Evolutionary conservation across 2,888 invertebrate genomes (phyloP).

Genomic region (Panopea generosa): DNA sequence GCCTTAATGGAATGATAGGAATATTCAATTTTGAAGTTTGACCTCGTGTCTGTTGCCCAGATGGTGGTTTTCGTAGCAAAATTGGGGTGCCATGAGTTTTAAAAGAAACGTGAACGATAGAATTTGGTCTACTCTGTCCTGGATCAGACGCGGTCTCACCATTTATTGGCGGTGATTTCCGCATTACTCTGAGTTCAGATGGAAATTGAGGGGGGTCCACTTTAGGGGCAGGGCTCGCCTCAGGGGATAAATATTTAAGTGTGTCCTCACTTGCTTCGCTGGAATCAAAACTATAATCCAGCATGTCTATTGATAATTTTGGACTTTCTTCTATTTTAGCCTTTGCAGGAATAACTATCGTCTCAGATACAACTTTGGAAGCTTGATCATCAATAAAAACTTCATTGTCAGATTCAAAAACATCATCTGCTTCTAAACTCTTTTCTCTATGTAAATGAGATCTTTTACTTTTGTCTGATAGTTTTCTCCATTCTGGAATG

Average conservation of each 20-base stretch:
- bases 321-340: constrained; percentile 41
- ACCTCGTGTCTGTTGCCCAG: constrained; percentile 42
- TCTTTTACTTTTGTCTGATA: constrained; percentile 28
- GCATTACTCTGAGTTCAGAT: constrained; percentile 42
- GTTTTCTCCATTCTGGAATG: constrained; percentile 73
- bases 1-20: constrained; percentile 69
- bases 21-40: constrained; percentile 61
- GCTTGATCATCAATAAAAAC: constrained; percentile 43
- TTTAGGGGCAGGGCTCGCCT: constrained; percentile 60
- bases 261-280: constrained; percentile 65
- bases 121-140: constrained; percentile 56
- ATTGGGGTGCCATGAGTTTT: constrained; percentile 50
- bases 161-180: constrained; percentile 25
- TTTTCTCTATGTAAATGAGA: constrained; percentile 34
- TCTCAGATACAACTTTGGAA: constrained; percentile 17
- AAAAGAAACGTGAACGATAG: constrained; percentile 51
- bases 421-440: constrained; percentile 52
- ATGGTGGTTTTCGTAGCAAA: constrained; percentile 55
- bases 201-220: constrained; percentile 52
- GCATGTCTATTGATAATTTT: constrained; percentile 18
- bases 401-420: constrained; percentile 53
- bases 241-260: constrained; percentile 61
- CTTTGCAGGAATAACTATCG: constrained; percentile 41
- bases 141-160: constrained; percentile 59
- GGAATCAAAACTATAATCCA: constrained; percentile 58